phyloP scores from a whole-genome alignment of 2,797 vertebrate species.

The Apogon talboti region DNA sequence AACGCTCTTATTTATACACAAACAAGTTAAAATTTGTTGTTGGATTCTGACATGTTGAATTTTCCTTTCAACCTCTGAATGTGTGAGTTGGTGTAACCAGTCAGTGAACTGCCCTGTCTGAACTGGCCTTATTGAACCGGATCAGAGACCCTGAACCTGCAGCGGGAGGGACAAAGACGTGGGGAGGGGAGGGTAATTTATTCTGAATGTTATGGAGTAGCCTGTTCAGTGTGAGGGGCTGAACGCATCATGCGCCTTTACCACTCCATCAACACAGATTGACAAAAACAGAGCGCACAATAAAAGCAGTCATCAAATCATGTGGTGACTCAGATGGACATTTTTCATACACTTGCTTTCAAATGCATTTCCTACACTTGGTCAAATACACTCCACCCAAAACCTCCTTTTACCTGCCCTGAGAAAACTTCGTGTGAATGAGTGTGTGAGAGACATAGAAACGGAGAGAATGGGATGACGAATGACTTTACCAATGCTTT shows the following conservation, averaged over 20 bases:
- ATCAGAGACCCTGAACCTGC: constrained; percentile 63
- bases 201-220: constrained; percentile 85
- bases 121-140: constrained; percentile 75
- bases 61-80: constrained; percentile 72
- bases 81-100: constrained; percentile 67
- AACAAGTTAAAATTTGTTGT: constrained; percentile 65
- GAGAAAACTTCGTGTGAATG: constrained; percentile 53
- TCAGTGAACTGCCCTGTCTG: constrained; percentile 60
- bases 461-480: constrained; percentile 50
- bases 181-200: constrained; percentile 44
- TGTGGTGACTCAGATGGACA: constrained; percentile 31
- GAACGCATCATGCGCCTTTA: constrained; percentile 77
- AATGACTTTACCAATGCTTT: constrained; percentile 76
- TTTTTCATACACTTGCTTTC: constrained; percentile 71
- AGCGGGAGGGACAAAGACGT: constrained; percentile 37
- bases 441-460: constrained; percentile 29
- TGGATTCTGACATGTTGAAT: constrained; percentile 50
- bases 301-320: constrained; percentile 19
- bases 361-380: constrained; percentile 66
- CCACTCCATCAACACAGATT: constrained; percentile 74
- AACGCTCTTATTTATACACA: constrained; percentile 78
- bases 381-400: constrained; percentile 61
- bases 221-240: constrained; percentile 76
- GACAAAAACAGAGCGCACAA: constrained; percentile 63
- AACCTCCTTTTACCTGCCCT: constrained; percentile 59